Evolutionary conservation across 2,888 invertebrate genomes (phyloP).

Genomic region (Pedicia rivosa): DNA sequence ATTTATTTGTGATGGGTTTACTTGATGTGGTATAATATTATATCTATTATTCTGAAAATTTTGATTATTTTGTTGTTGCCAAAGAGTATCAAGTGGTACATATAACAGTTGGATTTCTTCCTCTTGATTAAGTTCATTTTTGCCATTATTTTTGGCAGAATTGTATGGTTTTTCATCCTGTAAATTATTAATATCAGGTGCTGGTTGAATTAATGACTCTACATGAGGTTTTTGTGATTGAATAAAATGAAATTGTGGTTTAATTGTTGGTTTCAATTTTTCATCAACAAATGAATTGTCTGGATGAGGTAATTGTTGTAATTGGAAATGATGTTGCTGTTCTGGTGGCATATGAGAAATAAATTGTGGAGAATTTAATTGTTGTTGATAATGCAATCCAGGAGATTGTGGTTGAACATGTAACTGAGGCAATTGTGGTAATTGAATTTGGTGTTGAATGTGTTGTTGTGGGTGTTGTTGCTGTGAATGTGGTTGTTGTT

Average conservation of each 20-base stretch:
- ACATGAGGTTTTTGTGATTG: constrained; percentile 6
- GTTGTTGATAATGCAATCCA: constrained; percentile 8
- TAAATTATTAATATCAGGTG: neutral
- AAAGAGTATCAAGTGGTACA: constrained; percentile 62
- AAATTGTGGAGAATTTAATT: too few species aligned
- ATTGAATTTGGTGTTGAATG: constrained; percentile 9
- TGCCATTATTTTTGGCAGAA: neutral
- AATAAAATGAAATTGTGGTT: constrained; percentile 7
- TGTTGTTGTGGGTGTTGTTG: constrained; percentile 11
- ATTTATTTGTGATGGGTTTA: constrained; percentile 32
- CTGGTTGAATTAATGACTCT: constrained; percentile 11
- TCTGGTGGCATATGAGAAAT: too few species aligned
- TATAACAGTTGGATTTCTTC: constrained; percentile 66
- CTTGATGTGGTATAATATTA: constrained; percentile 22
- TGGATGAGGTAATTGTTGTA: too few species aligned
- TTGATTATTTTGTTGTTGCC: constrained; percentile 29
- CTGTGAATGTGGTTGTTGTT: constrained; percentile 8
- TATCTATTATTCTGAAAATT: constrained; percentile 21
- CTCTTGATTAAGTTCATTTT: constrained; percentile 20
- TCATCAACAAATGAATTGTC: neutral
- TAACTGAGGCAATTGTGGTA: too few species aligned
- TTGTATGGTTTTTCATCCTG: neutral
- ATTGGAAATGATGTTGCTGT: too few species aligned
- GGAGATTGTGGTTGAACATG: constrained; percentile 10
- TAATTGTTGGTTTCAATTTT: neutral